Evolutionary conservation across 2,888 invertebrate genomes (phyloP).

Genomic region (Dicycla oo): DNA sequence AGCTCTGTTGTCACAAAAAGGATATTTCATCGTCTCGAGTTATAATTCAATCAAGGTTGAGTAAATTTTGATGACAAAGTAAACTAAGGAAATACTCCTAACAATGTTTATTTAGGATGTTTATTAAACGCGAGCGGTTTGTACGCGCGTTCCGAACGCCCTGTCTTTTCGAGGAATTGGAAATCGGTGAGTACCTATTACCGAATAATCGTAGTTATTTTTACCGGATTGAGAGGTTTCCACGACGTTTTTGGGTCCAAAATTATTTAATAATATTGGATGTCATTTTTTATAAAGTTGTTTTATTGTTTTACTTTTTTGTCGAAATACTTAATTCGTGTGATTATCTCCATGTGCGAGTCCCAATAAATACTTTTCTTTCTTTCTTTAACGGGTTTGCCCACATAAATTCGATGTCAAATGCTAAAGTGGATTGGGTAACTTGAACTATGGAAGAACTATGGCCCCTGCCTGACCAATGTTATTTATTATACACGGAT

Average conservation of each 20-base stretch:
- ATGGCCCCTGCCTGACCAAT: too few species aligned
- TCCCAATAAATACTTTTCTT: too few species aligned
- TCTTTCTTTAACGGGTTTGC: too few species aligned
- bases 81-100: conserved; percentile 58
- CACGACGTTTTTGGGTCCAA: background rate
- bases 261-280: too few species aligned
- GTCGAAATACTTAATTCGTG: too few species aligned
- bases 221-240: background rate
- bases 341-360: too few species aligned
- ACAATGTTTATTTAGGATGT: conserved; percentile 67
- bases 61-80: conserved; percentile 63
- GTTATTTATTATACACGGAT: too few species aligned
- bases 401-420: too few species aligned
- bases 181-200: background rate
- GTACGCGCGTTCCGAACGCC: conserved; percentile 16
- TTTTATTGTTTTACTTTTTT: too few species aligned
- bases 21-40: conserved; percentile 47
- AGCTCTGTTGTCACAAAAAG: conserved; percentile 43
- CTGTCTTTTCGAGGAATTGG: background rate
- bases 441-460: too few species aligned
- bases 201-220: background rate
- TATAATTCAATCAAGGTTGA: conserved; percentile 65
- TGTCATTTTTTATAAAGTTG: too few species aligned
- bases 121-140: conserved; percentile 46
- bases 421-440: too few species aligned